Evolutionary conservation across 2,797 vertebrate species (phyloP).

Genomic region (Diplodus sargus): DNA sequence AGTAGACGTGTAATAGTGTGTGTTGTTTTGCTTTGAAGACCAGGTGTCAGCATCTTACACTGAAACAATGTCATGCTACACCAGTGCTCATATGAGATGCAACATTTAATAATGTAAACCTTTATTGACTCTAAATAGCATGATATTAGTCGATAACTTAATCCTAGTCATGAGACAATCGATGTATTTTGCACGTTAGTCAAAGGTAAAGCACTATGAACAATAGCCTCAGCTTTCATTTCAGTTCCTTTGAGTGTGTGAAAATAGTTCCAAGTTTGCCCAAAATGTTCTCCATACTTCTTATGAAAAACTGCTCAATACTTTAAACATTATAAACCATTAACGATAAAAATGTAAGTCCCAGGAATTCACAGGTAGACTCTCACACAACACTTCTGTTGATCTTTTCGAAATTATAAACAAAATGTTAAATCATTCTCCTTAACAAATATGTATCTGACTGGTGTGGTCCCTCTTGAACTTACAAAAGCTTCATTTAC

Average conservation of each 20-base stretch:
- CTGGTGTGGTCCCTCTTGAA: conserved; percentile 66
- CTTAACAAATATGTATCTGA: conserved; percentile 68
- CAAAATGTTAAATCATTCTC: conserved; percentile 56
- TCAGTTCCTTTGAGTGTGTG: conserved; percentile 46
- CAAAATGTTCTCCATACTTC: conserved; percentile 54
- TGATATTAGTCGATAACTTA: conserved; percentile 69
- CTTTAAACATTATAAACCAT: conserved; percentile 79
- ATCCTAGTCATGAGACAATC: conserved; percentile 72
- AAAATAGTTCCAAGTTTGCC: conserved; percentile 69
- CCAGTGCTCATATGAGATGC: conserved; percentile 42
- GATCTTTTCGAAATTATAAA: conserved; percentile 61
- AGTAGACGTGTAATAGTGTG: conserved; percentile 9
- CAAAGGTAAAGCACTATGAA: conserved; percentile 68
- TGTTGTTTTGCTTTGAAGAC: conserved; percentile 21
- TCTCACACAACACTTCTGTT: conserved; percentile 54
- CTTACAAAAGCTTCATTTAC: conserved; percentile 82
- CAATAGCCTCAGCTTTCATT: conserved; percentile 56
- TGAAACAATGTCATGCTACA: conserved; percentile 39
- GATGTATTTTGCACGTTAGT: conserved; percentile 70
- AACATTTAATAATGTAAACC: conserved; percentile 61
- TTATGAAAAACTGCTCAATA: conserved; percentile 74
- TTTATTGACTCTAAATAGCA: conserved; percentile 82
- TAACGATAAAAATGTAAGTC: conserved; percentile 76
- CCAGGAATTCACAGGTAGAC: conserved; percentile 60
- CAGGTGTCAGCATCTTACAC: conserved; percentile 9